phyloP scores from a whole-genome alignment of 2,113 vertebrate genomes.

The Heterocephalus glaber region DNA sequence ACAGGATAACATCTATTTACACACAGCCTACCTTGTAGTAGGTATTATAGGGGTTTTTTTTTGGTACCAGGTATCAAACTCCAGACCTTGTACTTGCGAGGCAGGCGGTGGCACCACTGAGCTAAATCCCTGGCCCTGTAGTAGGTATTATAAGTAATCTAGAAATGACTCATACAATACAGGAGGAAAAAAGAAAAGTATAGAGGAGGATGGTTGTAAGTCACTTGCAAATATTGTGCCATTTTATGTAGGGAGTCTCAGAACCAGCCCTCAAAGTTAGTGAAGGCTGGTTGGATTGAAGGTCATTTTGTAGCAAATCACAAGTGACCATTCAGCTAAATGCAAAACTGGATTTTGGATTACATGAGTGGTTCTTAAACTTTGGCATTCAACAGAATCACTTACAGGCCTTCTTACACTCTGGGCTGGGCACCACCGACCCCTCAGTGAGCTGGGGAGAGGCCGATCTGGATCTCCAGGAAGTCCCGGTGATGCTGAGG shows the following conservation, averaged over 20 bases:
- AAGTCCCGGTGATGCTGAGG: neutral
- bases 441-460: neutral
- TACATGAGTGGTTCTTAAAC: neutral
- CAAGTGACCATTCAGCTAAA: neutral
- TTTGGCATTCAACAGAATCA: neutral
- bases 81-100: too few relatives aligned
- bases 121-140: neutral
- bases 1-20: neutral
- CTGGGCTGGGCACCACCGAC: neutral
- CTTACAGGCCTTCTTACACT: neutral
- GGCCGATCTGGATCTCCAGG: neutral
- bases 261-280: neutral
- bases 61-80: too few relatives aligned
- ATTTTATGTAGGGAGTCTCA: neutral
- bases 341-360: neutral
- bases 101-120: too few relatives aligned
- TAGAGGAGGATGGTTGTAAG: neutral
- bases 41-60: neutral
- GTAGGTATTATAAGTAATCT: neutral
- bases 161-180: neutral
- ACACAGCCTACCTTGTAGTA: neutral
- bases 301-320: neutral
- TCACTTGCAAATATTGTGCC: neutral
- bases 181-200: neutral
- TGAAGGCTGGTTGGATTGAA: neutral